These are phyloP conservation scores for Taxidea taxus DNA, from an alignment of 2,113 vertebrate species.

Conservation along the genomic window DNA sequence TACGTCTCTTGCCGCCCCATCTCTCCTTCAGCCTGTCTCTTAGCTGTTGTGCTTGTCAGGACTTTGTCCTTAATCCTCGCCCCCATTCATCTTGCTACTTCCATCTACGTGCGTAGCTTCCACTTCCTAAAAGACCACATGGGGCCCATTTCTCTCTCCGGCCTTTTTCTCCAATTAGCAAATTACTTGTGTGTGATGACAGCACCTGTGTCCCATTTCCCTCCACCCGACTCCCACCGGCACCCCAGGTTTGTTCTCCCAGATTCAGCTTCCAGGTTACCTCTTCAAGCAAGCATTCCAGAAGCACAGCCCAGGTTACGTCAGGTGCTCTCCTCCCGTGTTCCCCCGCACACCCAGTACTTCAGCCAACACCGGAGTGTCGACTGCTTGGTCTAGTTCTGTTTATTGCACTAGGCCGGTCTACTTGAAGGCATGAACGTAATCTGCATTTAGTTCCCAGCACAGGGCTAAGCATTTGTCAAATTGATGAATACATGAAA, in stretches of 20 bases:
- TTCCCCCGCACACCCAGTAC: not conserved
- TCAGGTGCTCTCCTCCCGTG: not conserved
- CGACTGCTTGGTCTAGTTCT: not conserved
- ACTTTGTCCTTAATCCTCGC: not conserved
- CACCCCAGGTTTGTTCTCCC: not conserved
- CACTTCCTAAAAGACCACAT: not conserved
- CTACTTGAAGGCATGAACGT: not conserved
- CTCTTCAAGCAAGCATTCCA: not conserved
- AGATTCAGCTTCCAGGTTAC: not conserved
- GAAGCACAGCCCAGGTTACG: not conserved
- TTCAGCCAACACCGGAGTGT: not conserved
- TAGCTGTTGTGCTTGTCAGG: not conserved
- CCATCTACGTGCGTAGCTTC: not conserved
- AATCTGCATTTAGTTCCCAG: not conserved
- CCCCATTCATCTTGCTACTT: not conserved
- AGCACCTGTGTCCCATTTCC: not conserved
- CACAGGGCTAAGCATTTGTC: not conserved
- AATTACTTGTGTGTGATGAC: not conserved
- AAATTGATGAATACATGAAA: constrained; percentile 7
- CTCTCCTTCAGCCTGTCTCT: not conserved
- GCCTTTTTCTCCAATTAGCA: not conserved
- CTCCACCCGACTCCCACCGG: not conserved
- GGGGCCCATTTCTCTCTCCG: not conserved
- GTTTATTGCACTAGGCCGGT: not conserved
- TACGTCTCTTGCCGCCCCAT: not conserved